Evolutionary conservation across 2,888 invertebrate genomes (phyloP).

Genomic region (Synanthedon myopaeformis): DNA sequence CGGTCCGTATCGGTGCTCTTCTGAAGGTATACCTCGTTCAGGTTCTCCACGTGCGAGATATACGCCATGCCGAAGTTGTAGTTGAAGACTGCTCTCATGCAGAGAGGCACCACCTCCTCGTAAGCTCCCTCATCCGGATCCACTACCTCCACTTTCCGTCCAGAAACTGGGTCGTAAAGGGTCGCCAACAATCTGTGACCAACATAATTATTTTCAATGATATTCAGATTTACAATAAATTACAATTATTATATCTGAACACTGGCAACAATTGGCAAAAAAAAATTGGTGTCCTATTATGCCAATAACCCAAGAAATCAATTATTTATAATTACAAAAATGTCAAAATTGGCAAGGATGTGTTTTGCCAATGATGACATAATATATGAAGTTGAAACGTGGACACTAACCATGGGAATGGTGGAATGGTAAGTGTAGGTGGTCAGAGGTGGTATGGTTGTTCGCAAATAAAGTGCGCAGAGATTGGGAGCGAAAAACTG

Average conservation of each 20-base stretch:
- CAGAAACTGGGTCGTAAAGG: conserved; percentile 66
- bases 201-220: conserved; percentile 16
- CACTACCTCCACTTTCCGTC: conserved; percentile 59
- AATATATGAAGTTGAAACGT: too few relatives aligned
- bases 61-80: conserved; percentile 69
- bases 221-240: neutral
- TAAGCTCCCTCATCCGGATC: conserved; percentile 67
- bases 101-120: conserved; percentile 64
- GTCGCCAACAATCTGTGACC: conserved; percentile 73
- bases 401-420: too few relatives aligned
- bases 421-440: too few relatives aligned
- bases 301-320: too few relatives aligned
- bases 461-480: too few relatives aligned
- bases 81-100: conserved; percentile 73
- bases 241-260: neutral
- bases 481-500: too few relatives aligned
- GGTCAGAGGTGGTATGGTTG: too few relatives aligned
- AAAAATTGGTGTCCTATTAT: too few relatives aligned
- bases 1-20: conserved; percentile 52
- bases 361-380: too few relatives aligned
- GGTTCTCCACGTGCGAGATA: conserved; percentile 69
- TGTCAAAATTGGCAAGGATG: too few relatives aligned
- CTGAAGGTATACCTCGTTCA: conserved; percentile 75
- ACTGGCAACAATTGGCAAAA: neutral
- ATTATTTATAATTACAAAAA: too few relatives aligned